Conservation (phyloP, 2,113 vertebrate species). For the Hymenochirus boettgeri region DNA sequence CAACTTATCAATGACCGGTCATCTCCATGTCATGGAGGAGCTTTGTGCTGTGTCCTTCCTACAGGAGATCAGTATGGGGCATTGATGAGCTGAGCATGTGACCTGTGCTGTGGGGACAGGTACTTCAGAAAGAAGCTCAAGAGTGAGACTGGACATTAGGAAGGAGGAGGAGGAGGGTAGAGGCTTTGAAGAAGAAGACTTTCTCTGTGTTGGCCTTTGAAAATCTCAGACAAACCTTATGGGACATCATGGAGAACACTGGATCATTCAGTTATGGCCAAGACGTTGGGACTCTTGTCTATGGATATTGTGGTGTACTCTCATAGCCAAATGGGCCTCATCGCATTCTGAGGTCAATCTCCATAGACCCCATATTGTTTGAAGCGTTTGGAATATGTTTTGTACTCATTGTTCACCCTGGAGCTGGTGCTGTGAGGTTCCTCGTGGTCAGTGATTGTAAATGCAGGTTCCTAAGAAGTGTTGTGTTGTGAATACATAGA, state of each 20-base stretch:
- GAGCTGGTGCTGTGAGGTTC: conserved; percentile 81
- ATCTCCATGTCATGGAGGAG: conserved; percentile 88
- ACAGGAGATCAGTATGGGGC: conserved; percentile 97
- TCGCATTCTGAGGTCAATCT: conserved; percentile 76
- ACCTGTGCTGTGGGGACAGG: conserved; percentile 85
- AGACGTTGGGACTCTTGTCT: conserved; percentile 81
- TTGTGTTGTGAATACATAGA: conserved; percentile 91
- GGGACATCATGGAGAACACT: conserved; percentile 88
- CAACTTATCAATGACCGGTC: conserved; percentile 89
- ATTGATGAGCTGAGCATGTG: conserved; percentile 84
- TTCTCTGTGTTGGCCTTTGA: conserved; percentile 75
- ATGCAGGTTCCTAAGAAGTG: conserved; percentile 75
- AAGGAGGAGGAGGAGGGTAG: conserved; percentile 67
- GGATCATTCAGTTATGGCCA: conserved; percentile 82
- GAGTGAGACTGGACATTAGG: conserved; percentile 75
- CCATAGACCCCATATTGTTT: conserved; percentile 66
- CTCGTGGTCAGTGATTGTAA: conserved; percentile 78
- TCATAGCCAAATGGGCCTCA: conserved; percentile 88
- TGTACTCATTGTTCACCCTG: conserved; percentile 85
- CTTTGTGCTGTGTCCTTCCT: conserved; percentile 89
- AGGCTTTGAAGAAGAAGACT: conserved; percentile 79
- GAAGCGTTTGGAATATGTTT: conserved; percentile 80
- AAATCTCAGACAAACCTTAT: conserved; percentile 73
- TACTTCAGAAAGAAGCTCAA: conserved; percentile 87
- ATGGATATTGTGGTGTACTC: conserved; percentile 85